Evolutionary conservation across 2,113 vertebrate species (phyloP), one percentile per base, ranked within the genome.

Genomic region (Larimichthys crocea): DNA sequence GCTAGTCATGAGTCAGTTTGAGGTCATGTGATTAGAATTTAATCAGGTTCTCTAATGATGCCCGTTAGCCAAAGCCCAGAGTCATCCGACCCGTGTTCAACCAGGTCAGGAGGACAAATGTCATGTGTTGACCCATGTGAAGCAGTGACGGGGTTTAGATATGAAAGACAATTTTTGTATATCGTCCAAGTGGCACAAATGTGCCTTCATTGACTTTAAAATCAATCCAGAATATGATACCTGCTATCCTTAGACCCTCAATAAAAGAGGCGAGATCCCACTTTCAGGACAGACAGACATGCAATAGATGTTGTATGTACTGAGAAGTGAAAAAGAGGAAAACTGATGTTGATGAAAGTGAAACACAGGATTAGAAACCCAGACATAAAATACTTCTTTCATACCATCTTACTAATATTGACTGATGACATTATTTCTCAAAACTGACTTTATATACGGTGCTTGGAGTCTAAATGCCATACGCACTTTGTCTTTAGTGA

Each of bases 21-120:
- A 50, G 50, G 46, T 55, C 3, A 69, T 74, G 48, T 19, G 66
- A 79, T 35, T 17, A 69, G 29, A 15, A 48, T 56, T 35, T 2
- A 83, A 65, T 11, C 6, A 76, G 52, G 70, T 60, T 64, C 15
- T 29, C 46, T 61, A 15, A 59, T 6, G 22, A 31, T 5, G 53
- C 42, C 12, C 56, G 40, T 63, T 48, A 26, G 29, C 53, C 26
- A 64, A 24, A 62, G 31, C 42, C 5, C 12, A 40, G 69, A 52
- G n/a, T 56, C 42, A 20, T 35, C 42, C 10, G 1, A 16, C 46
- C 3, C 22, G 10, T 4, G 40, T 46, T 59, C 19, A 59, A 65
- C 24, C 10, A 11, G 59, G 35, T 53, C 49, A 16, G 20, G 31
- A 29, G 35, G 48, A 48, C 10, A 52, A 20, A 24, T 57, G 24